These are phyloP conservation scores for Tapirus indicus DNA, from an alignment of 2,797 vertebrate genomes.

Conservation along the genomic window DNA sequence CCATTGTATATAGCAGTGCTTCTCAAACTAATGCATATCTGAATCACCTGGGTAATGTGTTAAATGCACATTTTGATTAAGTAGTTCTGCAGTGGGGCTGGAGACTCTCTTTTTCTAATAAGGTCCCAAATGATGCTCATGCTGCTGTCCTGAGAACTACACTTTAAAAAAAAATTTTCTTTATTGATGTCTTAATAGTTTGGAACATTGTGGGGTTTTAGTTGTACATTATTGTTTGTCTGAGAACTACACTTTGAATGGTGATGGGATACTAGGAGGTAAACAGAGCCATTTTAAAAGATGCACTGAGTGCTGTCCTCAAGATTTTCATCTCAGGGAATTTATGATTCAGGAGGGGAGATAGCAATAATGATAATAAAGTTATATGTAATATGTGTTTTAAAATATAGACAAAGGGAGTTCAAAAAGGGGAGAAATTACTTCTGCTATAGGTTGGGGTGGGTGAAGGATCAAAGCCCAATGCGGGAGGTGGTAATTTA, in stretches of 20 bases:
- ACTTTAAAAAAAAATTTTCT: background rate
- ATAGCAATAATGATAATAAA: background rate
- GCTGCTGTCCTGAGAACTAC: background rate
- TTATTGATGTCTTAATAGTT: no score
- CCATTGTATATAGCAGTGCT: background rate
- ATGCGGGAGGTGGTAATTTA: background rate
- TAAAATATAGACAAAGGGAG: background rate
- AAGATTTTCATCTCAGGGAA: background rate
- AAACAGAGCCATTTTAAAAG: background rate
- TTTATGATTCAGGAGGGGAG: background rate
- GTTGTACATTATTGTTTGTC: no score
- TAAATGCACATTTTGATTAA: background rate
- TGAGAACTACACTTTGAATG: background rate
- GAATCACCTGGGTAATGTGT: background rate
- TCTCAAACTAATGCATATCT: background rate
- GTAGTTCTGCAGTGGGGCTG: background rate
- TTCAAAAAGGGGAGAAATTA: background rate
- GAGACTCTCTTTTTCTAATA: background rate
- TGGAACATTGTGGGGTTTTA: no score
- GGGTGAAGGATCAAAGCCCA: background rate
- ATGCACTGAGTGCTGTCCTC: fast-evolving
- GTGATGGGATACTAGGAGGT: no score
- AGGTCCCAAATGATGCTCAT: background rate
- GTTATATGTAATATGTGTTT: background rate
- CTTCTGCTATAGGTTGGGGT: background rate